These are phyloP conservation scores for Eledone cirrhosa DNA, from an alignment of 2,888 invertebrate species.

Conservation along the genomic window DNA sequence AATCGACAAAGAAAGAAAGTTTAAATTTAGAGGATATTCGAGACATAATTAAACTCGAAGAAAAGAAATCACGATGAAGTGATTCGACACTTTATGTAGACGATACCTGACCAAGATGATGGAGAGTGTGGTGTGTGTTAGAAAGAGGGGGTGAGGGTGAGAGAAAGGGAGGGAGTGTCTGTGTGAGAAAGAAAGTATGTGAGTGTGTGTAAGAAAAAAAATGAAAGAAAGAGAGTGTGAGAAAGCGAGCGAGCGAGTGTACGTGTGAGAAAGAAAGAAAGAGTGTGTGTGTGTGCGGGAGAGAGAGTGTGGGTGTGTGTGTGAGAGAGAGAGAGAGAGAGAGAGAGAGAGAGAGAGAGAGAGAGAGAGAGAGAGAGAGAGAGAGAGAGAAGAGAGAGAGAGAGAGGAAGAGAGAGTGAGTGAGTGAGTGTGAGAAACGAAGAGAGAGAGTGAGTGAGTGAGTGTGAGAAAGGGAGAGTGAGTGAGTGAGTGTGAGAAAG, in stretches of 20 bases:
- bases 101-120: background rate
- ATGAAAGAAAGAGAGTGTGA: background rate
- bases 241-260: background rate
- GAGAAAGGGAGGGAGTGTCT: background rate
- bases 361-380: background rate
- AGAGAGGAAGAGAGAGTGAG: background rate
- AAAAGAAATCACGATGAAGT: no score
- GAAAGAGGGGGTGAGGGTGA: background rate
- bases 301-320: no score
- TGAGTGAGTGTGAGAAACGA: background rate
- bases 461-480: background rate
- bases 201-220: background rate
- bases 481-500: background rate
- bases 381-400: background rate
- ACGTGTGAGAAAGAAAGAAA: background rate
- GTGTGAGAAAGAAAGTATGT: no score
- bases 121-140: background rate
- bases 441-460: background rate
- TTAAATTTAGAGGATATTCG: no score
- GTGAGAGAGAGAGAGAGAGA: background rate
- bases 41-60: no score
- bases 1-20: no score
- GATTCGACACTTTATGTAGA: no score
- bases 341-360: background rate
- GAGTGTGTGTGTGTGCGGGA: no score